These are phyloP conservation scores for Natrix natrix DNA, from an alignment of 2,797 vertebrate species.

Conservation along the genomic window DNA sequence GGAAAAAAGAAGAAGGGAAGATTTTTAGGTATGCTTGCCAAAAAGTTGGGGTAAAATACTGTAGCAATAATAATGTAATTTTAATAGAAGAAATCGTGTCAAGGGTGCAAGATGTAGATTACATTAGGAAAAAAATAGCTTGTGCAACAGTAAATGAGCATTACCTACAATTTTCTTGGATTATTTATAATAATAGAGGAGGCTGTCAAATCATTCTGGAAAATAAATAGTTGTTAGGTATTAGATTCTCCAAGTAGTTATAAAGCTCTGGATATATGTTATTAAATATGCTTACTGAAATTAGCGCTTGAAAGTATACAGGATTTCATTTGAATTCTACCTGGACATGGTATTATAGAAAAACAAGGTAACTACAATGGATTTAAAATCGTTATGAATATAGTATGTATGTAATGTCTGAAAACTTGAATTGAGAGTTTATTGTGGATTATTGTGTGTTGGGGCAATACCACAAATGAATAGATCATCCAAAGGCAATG, in stretches of 20 bases:
- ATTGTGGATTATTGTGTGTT: neutral
- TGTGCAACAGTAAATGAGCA: neutral
- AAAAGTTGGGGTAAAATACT: neutral
- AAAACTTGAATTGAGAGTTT: neutral
- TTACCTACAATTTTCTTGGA: neutral
- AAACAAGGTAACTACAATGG: neutral
- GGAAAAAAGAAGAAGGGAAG: neutral
- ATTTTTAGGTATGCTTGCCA: neutral
- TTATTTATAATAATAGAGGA: neutral
- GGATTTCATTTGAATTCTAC: neutral
- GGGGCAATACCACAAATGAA: neutral
- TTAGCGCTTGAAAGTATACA: neutral
- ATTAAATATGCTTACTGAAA: neutral
- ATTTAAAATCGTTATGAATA: neutral
- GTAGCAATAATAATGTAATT: neutral
- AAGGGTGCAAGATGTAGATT: slow-evolving; percentile 43
- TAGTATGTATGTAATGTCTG: neutral
- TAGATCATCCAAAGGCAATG: neutral
- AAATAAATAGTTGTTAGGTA: neutral
- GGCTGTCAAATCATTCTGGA: neutral
- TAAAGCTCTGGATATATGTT: neutral
- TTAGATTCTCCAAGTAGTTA: neutral
- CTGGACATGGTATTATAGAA: neutral
- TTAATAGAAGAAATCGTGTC: slow-evolving; percentile 23
- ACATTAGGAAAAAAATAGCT: neutral